A percentile compares a stretch with the other conserved stretches of the same genome.
Evolutionary conservation across 2,888 invertebrate genomes (phyloP).

Genomic region (Malthinus seriepunctatus): DNA sequence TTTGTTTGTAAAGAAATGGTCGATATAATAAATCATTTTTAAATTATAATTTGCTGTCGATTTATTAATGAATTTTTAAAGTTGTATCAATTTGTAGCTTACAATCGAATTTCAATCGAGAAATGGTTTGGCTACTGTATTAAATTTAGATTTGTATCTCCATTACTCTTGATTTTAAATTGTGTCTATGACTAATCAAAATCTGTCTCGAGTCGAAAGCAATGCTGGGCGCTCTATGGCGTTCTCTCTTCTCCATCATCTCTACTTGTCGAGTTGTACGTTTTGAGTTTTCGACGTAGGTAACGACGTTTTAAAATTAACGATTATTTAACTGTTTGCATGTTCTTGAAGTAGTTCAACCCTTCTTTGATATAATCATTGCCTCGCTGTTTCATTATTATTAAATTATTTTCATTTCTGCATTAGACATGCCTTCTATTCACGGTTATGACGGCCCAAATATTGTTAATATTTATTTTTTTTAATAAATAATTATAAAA

Average conservation of each 20-base stretch:
- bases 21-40: conserved; percentile 36
- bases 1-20: conserved; percentile 10
- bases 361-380: conserved; percentile 57
- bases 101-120: conserved; percentile 54
- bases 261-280: conserved; percentile 37
- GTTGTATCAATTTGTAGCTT: conserved; percentile 51
- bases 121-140: conserved; percentile 52
- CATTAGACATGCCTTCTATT: conserved; percentile 49
- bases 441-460: conserved; percentile 2
- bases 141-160: conserved; percentile 56
- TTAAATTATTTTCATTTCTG: conserved; percentile 59
- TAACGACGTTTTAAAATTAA: background rate
- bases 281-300: conserved; percentile 21
- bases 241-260: too few species aligned
- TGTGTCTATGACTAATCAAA: conserved; percentile 58
- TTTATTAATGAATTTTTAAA: conserved; percentile 48
- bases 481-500: conserved; percentile 3
- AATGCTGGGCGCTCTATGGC: too few species aligned
- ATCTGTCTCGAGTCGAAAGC: conserved; percentile 53
- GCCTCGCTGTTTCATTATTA: conserved; percentile 57
- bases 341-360: conserved; percentile 49
- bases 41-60: conserved; percentile 47
- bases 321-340: conserved; percentile 29
- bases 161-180: conserved; percentile 54
- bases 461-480: conserved; percentile 18